These are phyloP conservation scores for Patiria pectinifera DNA, from an alignment of 53 echinoderm and acorn worm species.

Conservation along the genomic window DNA sequence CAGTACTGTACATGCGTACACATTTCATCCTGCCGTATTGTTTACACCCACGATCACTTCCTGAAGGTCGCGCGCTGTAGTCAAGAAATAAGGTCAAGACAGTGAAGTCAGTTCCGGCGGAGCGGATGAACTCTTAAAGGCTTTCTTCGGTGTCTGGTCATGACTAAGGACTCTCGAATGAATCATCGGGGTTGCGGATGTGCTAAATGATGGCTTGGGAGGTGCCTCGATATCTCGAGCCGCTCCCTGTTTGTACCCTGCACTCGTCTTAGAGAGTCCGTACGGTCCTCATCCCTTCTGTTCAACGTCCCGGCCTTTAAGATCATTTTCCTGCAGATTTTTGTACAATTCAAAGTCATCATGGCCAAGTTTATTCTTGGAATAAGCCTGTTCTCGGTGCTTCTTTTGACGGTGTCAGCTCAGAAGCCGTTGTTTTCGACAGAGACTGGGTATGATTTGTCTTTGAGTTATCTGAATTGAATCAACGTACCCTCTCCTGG, in stretches of 20 bases:
- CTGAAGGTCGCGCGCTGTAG: not conserved
- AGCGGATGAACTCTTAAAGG: not conserved
- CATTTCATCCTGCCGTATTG: not conserved
- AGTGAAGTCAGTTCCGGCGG: not conserved
- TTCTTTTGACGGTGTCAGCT: not conserved
- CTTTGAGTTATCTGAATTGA: conserved; percentile 1
- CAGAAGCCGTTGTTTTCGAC: conserved; percentile 54
- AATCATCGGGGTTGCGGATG: not conserved
- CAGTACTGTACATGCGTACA: not conserved
- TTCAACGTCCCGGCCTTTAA: not conserved
- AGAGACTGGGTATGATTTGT: conserved; percentile 58
- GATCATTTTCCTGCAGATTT: not conserved
- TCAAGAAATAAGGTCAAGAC: conserved; percentile 9
- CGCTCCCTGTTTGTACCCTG: not conserved
- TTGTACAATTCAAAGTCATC: not conserved
- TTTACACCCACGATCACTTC: not conserved
- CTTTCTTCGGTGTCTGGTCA: not conserved
- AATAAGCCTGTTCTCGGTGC: not conserved
- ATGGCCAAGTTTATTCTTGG: conserved; percentile 7
- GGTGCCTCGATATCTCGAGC: conserved; percentile 5
- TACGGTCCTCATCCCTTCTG: not conserved
- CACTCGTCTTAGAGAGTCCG: not conserved
- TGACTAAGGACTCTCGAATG: not conserved
- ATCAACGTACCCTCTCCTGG: conserved; percentile 40
- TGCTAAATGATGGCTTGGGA: not conserved